Conservation (phyloP, 1,140 invertebrate genomes). For the Thaumetopoea pityocampa region DNA sequence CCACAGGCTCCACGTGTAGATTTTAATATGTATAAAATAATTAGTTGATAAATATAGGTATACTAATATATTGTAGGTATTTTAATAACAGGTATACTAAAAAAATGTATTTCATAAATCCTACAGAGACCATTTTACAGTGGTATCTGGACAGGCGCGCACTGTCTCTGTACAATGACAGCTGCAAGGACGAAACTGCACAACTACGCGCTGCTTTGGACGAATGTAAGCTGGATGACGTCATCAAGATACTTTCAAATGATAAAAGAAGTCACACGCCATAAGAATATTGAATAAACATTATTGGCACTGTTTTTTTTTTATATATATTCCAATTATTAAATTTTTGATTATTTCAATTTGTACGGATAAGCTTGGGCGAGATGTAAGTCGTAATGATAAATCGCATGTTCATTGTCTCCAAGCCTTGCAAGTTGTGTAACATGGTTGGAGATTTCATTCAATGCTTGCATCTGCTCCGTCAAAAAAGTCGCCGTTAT, state of each 20-base stretch:
- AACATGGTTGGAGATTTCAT: constrained; percentile 27
- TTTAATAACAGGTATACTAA: no score
- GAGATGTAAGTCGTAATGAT: constrained; percentile 27
- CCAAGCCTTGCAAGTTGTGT: constrained; percentile 15
- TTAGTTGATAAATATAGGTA: no score
- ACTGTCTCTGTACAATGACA: constrained; percentile 30
- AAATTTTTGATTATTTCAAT: not conserved
- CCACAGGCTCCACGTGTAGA: no score
- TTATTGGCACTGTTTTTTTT: not conserved
- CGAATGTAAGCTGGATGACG: constrained; percentile 23
- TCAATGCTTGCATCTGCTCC: constrained; percentile 31
- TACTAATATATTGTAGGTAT: no score
- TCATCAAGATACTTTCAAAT: constrained; percentile 25
- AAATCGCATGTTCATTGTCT: constrained; percentile 23
- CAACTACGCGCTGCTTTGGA: constrained; percentile 33
- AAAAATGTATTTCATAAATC: constrained; percentile 10
- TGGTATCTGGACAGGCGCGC: constrained; percentile 52
- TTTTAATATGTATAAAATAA: no score
- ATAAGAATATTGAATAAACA: not conserved
- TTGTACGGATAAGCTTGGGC: constrained; percentile 20
- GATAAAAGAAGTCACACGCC: no score
- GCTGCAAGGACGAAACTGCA: constrained; percentile 25
- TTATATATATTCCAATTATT: not conserved
- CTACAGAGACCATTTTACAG: constrained; percentile 42
- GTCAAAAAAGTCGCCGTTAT: constrained; percentile 29